phyloP scores from a whole-genome alignment of 2,797 vertebrate genomes.

The Gymnoscopelus microlampas region DNA sequence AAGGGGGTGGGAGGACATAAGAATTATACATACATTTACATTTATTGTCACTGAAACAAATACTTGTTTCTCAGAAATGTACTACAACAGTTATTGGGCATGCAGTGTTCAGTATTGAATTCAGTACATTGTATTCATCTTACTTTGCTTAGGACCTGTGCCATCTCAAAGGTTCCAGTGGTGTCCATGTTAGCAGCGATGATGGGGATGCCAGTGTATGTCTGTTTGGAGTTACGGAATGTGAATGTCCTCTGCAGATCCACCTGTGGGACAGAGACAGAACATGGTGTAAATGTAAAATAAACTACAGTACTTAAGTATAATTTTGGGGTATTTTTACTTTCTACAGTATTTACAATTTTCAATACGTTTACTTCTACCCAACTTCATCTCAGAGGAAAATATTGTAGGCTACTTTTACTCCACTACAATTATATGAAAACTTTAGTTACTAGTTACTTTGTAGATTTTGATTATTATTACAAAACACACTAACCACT shows the following conservation, averaged over 20 bases:
- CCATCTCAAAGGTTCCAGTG: slow-evolving; percentile 98
- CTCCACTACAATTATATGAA: too few relatives aligned
- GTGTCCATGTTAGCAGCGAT: slow-evolving; percentile 99
- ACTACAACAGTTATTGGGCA: not conserved
- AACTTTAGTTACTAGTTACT: too few relatives aligned
- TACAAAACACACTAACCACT: too few relatives aligned
- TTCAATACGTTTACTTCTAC: too few relatives aligned
- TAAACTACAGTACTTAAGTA: not conserved
- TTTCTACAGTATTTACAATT: too few relatives aligned
- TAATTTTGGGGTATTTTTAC: too few relatives aligned
- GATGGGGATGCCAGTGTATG: slow-evolving; percentile 94
- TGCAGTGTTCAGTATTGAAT: too few relatives aligned
- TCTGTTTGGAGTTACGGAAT: slow-evolving; percentile 98
- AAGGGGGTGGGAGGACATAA: not conserved
- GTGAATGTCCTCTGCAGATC: slow-evolving; percentile 93
- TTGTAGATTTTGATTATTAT: too few relatives aligned
- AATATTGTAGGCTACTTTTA: too few relatives aligned
- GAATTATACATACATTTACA: not conserved
- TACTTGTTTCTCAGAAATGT: not conserved
- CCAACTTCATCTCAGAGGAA: too few relatives aligned
- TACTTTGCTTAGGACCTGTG: slow-evolving; percentile 92
- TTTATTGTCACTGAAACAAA: too few relatives aligned
- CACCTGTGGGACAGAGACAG: slow-evolving; percentile 78
- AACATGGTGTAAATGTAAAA: not conserved
- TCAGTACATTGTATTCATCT: slow-evolving; percentile 48